These are phyloP conservation scores for Drosophila tanythrix DNA, from an alignment of 2,888 invertebrate genomes.

Conservation along the genomic window DNA sequence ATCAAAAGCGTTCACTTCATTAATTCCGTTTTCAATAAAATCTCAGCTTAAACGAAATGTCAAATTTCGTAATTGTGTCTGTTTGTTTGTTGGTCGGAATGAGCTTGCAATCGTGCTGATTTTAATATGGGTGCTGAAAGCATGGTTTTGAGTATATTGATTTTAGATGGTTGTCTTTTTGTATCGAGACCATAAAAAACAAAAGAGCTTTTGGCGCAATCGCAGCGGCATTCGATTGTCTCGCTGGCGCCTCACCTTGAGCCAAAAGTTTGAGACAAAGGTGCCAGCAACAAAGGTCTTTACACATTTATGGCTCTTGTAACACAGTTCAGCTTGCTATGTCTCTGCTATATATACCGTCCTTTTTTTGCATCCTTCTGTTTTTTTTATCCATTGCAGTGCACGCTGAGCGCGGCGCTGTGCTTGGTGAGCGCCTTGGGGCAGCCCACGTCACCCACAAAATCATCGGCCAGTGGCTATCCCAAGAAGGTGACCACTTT, in stretches of 20 bases:
- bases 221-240: constrained; percentile 39
- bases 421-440: constrained; percentile 54
- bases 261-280: constrained; percentile 47
- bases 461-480: constrained; percentile 56
- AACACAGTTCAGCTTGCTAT: neutral
- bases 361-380: neutral
- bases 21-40: constrained; percentile 7
- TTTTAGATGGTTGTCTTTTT: constrained; percentile 46
- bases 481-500: constrained; percentile 82
- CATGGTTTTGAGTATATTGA: constrained; percentile 52
- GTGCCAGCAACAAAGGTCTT: constrained; percentile 33
- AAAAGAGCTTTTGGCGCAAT: constrained; percentile 61
- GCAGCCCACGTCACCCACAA: constrained; percentile 41
- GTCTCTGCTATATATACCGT: neutral
- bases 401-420: constrained; percentile 59
- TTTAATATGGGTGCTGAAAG: constrained; percentile 46
- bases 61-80: constrained; percentile 47
- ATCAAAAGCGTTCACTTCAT: constrained; percentile 21
- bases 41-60: constrained; percentile 38
- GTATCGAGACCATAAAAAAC: constrained; percentile 53
- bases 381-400: constrained; percentile 53
- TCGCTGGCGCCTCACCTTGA: constrained; percentile 67
- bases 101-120: constrained; percentile 26
- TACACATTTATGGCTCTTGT: constrained; percentile 1
- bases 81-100: constrained; percentile 5